phyloP scores from a whole-genome alignment of 2,888 invertebrate genomes.

The Esperia sulphurella region DNA sequence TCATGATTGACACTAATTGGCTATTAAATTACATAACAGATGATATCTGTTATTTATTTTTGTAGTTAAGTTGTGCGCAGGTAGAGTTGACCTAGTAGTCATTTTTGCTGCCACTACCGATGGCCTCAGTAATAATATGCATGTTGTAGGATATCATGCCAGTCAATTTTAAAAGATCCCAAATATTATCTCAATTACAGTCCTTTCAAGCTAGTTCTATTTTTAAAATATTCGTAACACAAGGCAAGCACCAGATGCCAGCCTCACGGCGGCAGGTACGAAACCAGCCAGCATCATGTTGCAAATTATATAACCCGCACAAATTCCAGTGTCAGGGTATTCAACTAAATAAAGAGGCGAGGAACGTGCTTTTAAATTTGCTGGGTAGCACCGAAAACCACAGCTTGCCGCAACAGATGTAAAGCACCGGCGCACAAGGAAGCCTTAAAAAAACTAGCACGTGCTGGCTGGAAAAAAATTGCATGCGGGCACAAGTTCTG shows the following conservation, averaged over 20 bases:
- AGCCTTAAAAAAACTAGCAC: constrained; percentile 65
- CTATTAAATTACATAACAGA: too few species aligned
- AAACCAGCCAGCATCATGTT: constrained; percentile 63
- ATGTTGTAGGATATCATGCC: too few species aligned
- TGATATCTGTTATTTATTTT: too few species aligned
- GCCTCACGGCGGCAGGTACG: constrained; percentile 52
- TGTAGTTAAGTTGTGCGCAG: too few species aligned
- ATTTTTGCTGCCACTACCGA: too few species aligned
- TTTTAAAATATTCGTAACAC: constrained; percentile 52
- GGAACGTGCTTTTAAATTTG: constrained; percentile 24
- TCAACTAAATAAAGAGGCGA: not conserved
- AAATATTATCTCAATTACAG: not conserved
- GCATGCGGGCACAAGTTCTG: constrained; percentile 74
- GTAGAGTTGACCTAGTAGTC: too few species aligned
- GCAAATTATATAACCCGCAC: constrained; percentile 53
- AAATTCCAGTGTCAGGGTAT: constrained; percentile 22
- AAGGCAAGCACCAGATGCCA: constrained; percentile 70
- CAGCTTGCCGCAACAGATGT: constrained; percentile 74
- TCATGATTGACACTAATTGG: too few species aligned
- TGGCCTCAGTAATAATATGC: too few species aligned
- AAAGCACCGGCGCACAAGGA: constrained; percentile 59
- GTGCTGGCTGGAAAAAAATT: constrained; percentile 66
- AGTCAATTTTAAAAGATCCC: not conserved
- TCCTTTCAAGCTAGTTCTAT: constrained; percentile 35
- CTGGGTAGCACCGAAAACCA: constrained; percentile 51